phyloP scores from a whole-genome alignment of 2,113 vertebrate genomes.

The Nibea coibor region DNA sequence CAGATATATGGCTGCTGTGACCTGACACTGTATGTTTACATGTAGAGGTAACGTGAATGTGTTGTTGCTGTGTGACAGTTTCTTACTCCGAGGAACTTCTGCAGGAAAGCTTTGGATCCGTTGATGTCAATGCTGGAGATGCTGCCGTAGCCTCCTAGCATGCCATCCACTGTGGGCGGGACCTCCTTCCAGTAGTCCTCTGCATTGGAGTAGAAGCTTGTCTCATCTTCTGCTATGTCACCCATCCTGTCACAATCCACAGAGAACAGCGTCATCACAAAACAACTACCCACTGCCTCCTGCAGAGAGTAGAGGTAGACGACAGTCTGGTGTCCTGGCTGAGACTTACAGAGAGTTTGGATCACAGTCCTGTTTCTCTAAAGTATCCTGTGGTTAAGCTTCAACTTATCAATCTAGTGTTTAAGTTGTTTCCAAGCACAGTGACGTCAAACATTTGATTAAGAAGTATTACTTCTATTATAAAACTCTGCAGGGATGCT shows the following conservation, averaged over 20 bases:
- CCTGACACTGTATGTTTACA: neutral
- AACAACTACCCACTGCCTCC: neutral
- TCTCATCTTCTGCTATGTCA: slow-evolving; percentile 86
- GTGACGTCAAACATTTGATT: no score
- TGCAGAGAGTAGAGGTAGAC: no score
- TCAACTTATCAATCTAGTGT: no score
- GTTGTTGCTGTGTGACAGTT: neutral
- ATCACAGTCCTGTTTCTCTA: no score
- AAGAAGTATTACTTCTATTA: no score
- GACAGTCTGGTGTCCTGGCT: no score
- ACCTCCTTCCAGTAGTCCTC: slow-evolving; percentile 95
- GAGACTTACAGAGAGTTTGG: neutral
- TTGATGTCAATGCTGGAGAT: slow-evolving; percentile 96
- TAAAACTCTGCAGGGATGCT: no score
- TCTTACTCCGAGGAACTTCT: slow-evolving; percentile 92
- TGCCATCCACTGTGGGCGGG: slow-evolving; percentile 93
- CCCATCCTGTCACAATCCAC: slow-evolving; percentile 83
- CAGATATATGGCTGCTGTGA: neutral
- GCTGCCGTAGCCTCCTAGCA: slow-evolving; percentile 96
- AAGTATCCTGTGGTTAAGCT: no score
- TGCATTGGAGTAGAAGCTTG: slow-evolving; percentile 92
- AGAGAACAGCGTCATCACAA: neutral
- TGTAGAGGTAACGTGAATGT: neutral
- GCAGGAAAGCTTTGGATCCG: slow-evolving; percentile 93
- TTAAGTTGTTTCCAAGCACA: no score